Percentiles rank a stretch among this genome's conserved stretches.
Evolutionary conservation across 2,113 vertebrate species (phyloP).

Genomic region (Tychaedon coryphoeus): DNA sequence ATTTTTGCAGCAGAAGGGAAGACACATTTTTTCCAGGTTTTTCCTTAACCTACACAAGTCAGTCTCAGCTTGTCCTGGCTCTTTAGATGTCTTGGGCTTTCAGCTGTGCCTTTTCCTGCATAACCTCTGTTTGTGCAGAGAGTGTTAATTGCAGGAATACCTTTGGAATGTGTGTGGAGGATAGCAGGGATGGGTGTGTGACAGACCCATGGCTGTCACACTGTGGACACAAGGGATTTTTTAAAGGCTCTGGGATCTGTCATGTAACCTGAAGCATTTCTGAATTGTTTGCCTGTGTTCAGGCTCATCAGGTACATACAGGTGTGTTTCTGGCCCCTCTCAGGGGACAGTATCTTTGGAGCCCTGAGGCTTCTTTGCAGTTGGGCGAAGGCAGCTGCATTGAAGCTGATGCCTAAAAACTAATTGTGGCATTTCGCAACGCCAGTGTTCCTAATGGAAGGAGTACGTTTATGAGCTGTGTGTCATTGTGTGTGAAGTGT

Average conservation of each 20-base stretch:
- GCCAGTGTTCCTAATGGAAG: not conserved
- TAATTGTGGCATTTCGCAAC: not conserved
- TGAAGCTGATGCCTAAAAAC: not conserved
- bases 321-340: not conserved
- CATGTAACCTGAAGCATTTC: fast-evolving
- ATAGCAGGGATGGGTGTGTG: fast-evolving
- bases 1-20: not conserved
- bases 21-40: not conserved
- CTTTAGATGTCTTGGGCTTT: not conserved
- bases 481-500: not conserved
- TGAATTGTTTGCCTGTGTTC: not conserved
- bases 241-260: not conserved
- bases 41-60: not conserved
- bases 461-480: not conserved
- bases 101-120: not conserved
- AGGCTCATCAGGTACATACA: not conserved
- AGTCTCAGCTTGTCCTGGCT: not conserved
- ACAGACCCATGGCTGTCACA: fast-evolving
- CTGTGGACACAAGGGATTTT: fast-evolving
- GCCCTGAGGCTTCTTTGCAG: not conserved
- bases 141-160: fast-evolving
- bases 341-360: not conserved
- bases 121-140: fast-evolving
- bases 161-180: fast-evolving
- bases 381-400: not conserved